phyloP scores from a whole-genome alignment of 2,888 invertebrate species.

The Exocentrus adspersus region DNA sequence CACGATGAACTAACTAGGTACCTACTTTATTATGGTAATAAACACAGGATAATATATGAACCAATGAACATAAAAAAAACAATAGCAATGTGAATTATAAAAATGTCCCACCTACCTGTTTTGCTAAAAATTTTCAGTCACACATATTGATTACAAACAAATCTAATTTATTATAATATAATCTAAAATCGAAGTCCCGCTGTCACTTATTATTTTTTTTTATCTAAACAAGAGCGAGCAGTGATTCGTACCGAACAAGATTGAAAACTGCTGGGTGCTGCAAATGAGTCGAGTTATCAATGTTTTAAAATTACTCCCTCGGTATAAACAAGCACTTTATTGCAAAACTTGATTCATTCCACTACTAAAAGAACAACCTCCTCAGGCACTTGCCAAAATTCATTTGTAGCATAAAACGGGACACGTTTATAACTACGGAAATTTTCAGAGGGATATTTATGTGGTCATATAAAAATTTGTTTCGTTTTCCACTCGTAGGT shows the following conservation, averaged over 20 bases:
- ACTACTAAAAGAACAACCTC: conserved; percentile 1
- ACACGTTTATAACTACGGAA: background rate
- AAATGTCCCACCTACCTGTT: too few species aligned
- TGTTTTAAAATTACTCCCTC: conserved; percentile 17
- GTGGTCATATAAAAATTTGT: background rate
- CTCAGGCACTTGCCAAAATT: conserved; percentile 12
- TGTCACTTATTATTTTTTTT: too few species aligned
- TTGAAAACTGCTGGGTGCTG: conserved; percentile 16
- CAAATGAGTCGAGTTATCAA: conserved; percentile 20
- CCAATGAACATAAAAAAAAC: too few species aligned
- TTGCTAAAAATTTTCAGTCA: too few species aligned
- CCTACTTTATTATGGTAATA: too few species aligned
- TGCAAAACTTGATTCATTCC: conserved; percentile 15
- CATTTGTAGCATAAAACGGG: background rate
- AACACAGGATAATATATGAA: too few species aligned
- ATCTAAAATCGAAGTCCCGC: too few species aligned
- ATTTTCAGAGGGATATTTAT: background rate
- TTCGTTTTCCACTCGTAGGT: background rate
- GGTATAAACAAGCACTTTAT: conserved; percentile 9
- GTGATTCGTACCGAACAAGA: conserved; percentile 18
- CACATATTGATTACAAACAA: too few species aligned
- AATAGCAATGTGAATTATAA: too few species aligned
- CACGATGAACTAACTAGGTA: too few species aligned
- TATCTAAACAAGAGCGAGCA: too few species aligned
- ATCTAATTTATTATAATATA: too few species aligned